Conservation (phyloP, 2,113 vertebrate genomes). For the Delphinapterus leucas region DNA sequence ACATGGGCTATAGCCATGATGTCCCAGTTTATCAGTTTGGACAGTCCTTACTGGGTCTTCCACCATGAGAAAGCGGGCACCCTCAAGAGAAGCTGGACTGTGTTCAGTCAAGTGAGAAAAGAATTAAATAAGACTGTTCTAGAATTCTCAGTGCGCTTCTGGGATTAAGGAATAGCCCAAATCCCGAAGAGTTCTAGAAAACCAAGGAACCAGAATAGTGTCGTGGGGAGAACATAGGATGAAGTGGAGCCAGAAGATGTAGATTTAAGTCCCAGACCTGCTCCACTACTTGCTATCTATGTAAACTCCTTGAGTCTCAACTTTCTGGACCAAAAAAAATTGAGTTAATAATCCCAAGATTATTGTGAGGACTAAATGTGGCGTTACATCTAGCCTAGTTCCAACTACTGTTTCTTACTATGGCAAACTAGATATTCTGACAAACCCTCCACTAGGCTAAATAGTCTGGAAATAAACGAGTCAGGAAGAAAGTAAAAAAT, state of each 20-base stretch:
- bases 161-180: neutral
- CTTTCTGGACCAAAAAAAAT: neutral
- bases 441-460: neutral
- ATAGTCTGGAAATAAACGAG: neutral
- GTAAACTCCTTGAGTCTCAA: neutral
- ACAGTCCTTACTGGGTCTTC: neutral
- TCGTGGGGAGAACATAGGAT: neutral
- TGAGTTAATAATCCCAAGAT: neutral
- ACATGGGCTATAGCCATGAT: neutral
- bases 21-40: neutral
- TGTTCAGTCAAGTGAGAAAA: neutral
- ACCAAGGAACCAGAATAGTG: neutral
- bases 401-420: neutral
- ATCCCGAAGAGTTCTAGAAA: neutral
- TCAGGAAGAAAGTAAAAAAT: slow-evolving; percentile 6
- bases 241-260: neutral
- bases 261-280: neutral
- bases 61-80: neutral
- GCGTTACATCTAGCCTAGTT: neutral
- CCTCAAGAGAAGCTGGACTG: neutral
- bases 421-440: neutral
- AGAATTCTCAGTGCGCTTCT: neutral
- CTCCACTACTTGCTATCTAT: neutral
- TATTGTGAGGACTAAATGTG: neutral
- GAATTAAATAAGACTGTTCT: neutral